Percentiles rank a stretch among this genome's conserved stretches.
These are phyloP conservation scores for Martes flavigula DNA, from an alignment of 2,797 vertebrate species.

Conservation along the genomic window DNA sequence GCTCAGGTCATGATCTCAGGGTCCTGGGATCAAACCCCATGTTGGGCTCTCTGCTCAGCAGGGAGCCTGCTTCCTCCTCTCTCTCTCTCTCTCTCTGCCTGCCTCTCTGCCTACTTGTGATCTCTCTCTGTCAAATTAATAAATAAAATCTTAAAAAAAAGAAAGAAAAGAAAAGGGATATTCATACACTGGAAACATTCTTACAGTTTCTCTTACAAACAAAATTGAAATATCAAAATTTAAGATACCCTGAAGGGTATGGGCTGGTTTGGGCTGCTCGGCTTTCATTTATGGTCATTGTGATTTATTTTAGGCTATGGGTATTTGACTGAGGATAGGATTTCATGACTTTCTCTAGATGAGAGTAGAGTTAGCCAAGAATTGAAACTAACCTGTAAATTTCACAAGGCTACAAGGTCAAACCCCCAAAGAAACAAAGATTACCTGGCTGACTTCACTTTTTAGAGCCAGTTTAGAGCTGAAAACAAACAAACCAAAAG, in stretches of 20 bases:
- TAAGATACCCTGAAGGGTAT: not conserved
- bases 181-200: not conserved
- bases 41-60: no score
- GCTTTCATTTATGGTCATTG: not conserved
- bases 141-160: no score
- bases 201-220: not conserved
- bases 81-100: no score
- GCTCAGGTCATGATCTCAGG: no score
- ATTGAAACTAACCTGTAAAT: conserved; percentile 2
- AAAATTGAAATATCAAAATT: not conserved
- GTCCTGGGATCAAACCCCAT: no score
- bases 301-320: not conserved
- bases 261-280: not conserved
- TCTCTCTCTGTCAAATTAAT: no score
- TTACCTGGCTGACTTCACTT: not conserved
- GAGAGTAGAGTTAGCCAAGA: not conserved
- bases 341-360: conserved; percentile 25
- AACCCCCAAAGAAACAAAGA: not conserved
- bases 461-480: not conserved
- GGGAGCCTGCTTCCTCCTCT: no score
- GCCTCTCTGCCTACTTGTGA: no score
- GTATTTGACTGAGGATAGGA: not conserved
- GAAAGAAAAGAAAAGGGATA: not conserved
- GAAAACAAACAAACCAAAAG: not conserved
- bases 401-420: not conserved